Evolutionary conservation across 1,140 invertebrate species (phyloP).

Genomic region (Drosophila lacteicornis): DNA sequence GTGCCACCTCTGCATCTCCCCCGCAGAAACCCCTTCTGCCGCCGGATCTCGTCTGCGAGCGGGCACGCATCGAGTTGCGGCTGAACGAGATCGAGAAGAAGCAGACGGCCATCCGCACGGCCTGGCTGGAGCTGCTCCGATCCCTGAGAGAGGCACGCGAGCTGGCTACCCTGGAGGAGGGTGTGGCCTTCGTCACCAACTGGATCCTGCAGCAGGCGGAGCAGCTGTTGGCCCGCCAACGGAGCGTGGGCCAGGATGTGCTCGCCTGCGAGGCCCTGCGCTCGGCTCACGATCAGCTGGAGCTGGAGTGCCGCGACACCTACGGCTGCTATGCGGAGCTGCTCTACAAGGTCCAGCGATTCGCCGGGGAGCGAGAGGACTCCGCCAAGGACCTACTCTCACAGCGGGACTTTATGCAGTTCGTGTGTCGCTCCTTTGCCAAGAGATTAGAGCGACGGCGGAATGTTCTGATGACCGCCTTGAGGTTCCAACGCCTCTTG

Average conservation of each 20-base stretch:
- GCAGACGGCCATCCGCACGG: slow-evolving; percentile 87
- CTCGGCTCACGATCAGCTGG: slow-evolving; percentile 90
- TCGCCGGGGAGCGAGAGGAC: slow-evolving; percentile 85
- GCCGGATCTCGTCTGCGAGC: slow-evolving; percentile 88
- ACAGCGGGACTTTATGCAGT: slow-evolving; percentile 92
- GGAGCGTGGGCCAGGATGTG: slow-evolving; percentile 90
- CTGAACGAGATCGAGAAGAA: slow-evolving; percentile 87
- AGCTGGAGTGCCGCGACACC: slow-evolving; percentile 91
- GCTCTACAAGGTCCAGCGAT: slow-evolving; percentile 88
- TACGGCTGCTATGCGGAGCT: slow-evolving; percentile 91
- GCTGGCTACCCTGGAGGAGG: slow-evolving; percentile 87
- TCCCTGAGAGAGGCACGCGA: slow-evolving; percentile 88
- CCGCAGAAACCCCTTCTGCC: slow-evolving; percentile 79
- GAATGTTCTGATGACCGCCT: slow-evolving; percentile 91
- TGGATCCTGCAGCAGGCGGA: slow-evolving; percentile 92
- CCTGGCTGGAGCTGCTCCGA: slow-evolving; percentile 87
- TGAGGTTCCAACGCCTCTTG: slow-evolving; percentile 91
- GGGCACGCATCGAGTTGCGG: slow-evolving; percentile 86
- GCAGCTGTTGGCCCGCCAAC: slow-evolving; percentile 89
- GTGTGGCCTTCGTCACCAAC: slow-evolving; percentile 89
- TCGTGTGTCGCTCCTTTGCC: slow-evolving; percentile 91
- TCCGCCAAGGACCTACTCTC: slow-evolving; percentile 87
- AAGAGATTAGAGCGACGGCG: slow-evolving; percentile 90
- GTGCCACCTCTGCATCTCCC: slow-evolving; percentile 3
- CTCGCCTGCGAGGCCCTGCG: slow-evolving; percentile 89